Conservation (phyloP, 2,888 invertebrate species). For the Oligia latruncula region DNA sequence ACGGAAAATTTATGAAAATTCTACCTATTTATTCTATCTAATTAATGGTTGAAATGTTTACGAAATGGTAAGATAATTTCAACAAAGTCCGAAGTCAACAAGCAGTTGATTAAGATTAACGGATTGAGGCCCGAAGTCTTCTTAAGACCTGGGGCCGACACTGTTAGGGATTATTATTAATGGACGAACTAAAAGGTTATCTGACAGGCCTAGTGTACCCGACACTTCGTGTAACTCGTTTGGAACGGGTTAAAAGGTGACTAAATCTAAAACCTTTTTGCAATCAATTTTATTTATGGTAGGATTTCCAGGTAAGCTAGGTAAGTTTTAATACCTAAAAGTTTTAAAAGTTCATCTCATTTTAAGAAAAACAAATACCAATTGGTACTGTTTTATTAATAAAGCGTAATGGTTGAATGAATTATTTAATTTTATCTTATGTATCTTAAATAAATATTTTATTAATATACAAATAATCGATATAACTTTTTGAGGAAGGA, state of each 20-base stretch:
- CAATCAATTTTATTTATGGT: not conserved
- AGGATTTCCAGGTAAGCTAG: not conserved
- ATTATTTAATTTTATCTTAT: too few relatives aligned
- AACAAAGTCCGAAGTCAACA: constrained; percentile 74
- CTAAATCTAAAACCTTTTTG: constrained; percentile 29
- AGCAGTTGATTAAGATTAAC: constrained; percentile 78
- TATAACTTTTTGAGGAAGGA: too few relatives aligned
- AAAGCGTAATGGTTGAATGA: too few relatives aligned
- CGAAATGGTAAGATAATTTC: constrained; percentile 60
- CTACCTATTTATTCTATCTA: constrained; percentile 20
- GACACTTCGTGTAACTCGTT: constrained; percentile 57
- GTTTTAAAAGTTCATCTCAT: not conserved
- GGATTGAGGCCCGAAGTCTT: constrained; percentile 72
- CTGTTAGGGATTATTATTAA: constrained; percentile 73
- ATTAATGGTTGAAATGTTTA: constrained; percentile 47
- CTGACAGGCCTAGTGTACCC: constrained; percentile 50
- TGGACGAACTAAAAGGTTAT: constrained; percentile 73
- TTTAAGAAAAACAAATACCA: not conserved
- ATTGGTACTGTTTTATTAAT: too few relatives aligned
- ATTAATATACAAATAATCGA: too few relatives aligned
- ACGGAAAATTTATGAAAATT: constrained; percentile 26
- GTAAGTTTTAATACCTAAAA: not conserved
- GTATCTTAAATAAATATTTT: too few relatives aligned
- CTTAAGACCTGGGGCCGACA: constrained; percentile 69
- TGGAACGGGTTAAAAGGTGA: constrained; percentile 38